Percentiles rank a stretch among this genome's conserved stretches.
These are phyloP conservation scores for Ctenopoma kingsleyae DNA, from an alignment of 2,797 vertebrate genomes.

Conservation along the genomic window DNA sequence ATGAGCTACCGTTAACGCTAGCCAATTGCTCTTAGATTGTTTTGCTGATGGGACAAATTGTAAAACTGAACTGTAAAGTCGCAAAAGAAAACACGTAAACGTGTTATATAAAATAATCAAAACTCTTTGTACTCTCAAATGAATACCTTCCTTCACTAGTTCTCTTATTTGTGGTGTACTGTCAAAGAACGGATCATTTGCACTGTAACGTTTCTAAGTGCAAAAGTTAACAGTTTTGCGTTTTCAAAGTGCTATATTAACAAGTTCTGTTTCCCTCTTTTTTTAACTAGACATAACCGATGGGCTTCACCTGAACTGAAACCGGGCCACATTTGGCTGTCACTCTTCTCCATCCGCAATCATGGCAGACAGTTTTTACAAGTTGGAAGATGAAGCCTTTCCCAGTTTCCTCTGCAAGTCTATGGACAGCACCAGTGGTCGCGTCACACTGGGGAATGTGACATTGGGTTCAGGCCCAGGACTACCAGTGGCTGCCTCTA, in stretches of 20 bases:
- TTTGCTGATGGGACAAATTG: neutral
- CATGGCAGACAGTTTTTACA: constrained; percentile 89
- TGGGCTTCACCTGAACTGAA: constrained; percentile 58
- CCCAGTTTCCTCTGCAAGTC: constrained; percentile 90
- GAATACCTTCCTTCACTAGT: neutral
- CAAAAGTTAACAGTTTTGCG: neutral
- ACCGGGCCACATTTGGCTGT: constrained; percentile 42
- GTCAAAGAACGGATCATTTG: neutral
- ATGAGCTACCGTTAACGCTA: constrained; percentile 11
- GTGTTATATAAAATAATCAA: neutral
- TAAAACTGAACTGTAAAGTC: too few species aligned
- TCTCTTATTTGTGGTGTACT: neutral
- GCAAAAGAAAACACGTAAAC: neutral
- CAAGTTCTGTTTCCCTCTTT: neutral
- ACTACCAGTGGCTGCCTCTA: constrained; percentile 95
- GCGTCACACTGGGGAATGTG: constrained; percentile 86
- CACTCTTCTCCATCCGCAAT: constrained; percentile 31
- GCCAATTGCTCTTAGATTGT: neutral
- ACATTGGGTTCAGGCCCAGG: constrained; percentile 91
- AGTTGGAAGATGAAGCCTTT: constrained; percentile 91
- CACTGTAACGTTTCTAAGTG: neutral
- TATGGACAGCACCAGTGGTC: constrained; percentile 81
- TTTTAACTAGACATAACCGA: constrained; percentile 36
- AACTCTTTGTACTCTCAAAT: neutral
- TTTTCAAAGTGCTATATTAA: neutral